Evolutionary conservation across 35 echinoderm and acorn worm genomes (phyloP).

Genomic region (Apostichopus japonicus): DNA sequence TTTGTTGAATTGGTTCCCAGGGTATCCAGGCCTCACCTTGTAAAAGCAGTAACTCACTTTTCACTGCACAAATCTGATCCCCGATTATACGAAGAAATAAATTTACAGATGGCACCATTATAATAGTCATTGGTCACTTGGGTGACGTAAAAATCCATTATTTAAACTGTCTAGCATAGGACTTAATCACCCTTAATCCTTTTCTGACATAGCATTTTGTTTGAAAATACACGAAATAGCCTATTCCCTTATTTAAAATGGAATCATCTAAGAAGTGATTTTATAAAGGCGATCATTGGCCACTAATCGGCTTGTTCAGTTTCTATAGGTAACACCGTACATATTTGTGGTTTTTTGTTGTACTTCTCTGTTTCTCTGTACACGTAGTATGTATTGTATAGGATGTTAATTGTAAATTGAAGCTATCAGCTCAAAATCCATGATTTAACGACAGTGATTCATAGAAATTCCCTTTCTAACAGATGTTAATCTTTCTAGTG

Average conservation of each 20-base stretch:
- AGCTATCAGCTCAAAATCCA: not conserved
- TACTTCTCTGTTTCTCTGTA: not conserved
- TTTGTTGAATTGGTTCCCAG: too few species aligned
- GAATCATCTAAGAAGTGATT: conserved; percentile 22
- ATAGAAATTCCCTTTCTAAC: not conserved
- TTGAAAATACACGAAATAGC: conserved; percentile 29
- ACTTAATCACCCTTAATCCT: conserved; percentile 18
- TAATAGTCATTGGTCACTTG: not conserved
- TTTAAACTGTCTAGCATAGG: not conserved
- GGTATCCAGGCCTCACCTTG: too few species aligned
- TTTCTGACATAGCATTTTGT: conserved; percentile 13
- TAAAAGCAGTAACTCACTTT: too few species aligned
- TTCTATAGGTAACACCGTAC: not conserved
- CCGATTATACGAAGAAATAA: not conserved
- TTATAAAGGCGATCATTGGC: conserved; percentile 44
- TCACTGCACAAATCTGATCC: not conserved
- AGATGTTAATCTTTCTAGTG: not conserved
- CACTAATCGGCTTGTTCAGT: conserved; percentile 22
- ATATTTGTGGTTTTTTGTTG: not conserved
- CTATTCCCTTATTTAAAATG: not conserved
- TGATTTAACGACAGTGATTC: not conserved
- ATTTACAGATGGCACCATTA: not conserved
- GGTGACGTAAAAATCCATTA: not conserved
- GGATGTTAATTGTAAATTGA: not conserved
- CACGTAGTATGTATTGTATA: not conserved